Percentiles rank a stretch among this genome's conserved stretches.
Conservation (phyloP, 2,797 vertebrate species). For the Neosalanx taihuensis region DNA sequence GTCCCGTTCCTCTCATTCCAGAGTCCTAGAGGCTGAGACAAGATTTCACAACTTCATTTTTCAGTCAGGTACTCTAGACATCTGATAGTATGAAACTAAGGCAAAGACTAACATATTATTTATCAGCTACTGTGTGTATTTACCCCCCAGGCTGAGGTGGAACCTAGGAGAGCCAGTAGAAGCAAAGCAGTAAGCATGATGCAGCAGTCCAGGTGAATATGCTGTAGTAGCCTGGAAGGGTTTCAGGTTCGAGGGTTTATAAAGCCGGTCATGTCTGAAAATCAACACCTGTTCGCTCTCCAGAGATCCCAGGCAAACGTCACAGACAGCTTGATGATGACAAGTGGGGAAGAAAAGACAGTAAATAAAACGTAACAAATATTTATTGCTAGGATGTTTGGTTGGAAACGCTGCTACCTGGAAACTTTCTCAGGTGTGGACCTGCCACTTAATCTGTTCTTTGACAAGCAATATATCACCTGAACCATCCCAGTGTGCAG, state of each 20-base stretch:
- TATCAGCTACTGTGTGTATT: background rate
- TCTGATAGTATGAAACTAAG: constrained; percentile 16
- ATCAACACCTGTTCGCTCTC: background rate
- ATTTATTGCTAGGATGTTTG: too few species aligned
- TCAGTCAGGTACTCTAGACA: background rate
- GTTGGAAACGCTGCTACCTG: too few species aligned
- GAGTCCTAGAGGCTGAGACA: constrained; percentile 33
- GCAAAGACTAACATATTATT: constrained; percentile 12
- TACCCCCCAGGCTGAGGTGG: constrained; percentile 53
- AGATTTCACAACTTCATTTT: constrained; percentile 8
- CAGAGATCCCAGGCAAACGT: background rate
- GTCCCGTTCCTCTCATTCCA: constrained; percentile 52
- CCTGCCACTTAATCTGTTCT: constrained; percentile 6
- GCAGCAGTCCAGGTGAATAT: constrained; percentile 38
- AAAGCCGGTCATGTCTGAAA: constrained; percentile 38
- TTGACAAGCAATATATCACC: constrained; percentile 34
- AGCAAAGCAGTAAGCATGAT: constrained; percentile 58
- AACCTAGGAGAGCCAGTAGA: constrained; percentile 55
- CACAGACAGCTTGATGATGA: too few species aligned
- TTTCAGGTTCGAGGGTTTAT: constrained; percentile 39
- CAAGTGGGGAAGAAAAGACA: too few species aligned
- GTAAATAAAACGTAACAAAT: too few species aligned
- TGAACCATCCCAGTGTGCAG: too few species aligned
- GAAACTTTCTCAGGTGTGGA: too few species aligned
- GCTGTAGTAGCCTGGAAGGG: background rate